Evolutionary conservation across 2,888 invertebrate species (phyloP).

Genomic region (Nomada fucata): DNA sequence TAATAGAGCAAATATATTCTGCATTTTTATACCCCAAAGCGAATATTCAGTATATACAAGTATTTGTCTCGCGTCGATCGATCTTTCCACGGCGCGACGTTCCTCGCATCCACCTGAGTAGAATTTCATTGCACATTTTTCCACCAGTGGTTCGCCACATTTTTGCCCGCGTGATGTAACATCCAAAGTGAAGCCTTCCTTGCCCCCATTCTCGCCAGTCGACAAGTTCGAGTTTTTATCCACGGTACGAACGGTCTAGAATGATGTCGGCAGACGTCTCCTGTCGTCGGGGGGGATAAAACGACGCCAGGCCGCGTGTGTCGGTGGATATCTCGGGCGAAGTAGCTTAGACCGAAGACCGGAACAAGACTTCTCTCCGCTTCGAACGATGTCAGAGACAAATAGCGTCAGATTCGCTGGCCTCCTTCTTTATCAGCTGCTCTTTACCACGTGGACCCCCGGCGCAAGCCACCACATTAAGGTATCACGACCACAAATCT

Average conservation of each 20-base stretch:
- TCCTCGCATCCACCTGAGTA: background rate
- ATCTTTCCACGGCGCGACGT: background rate
- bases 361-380: slow-evolving; percentile 64
- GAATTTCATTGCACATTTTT: slow-evolving; percentile 35
- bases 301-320: slow-evolving; percentile 39
- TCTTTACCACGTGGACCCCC: slow-evolving; percentile 18
- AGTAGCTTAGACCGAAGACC: slow-evolving; percentile 63
- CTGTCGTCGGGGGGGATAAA: slow-evolving; percentile 54
- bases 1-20: too few species aligned
- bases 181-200: slow-evolving; percentile 26
- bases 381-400: slow-evolving; percentile 66
- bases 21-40: too few species aligned
- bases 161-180: slow-evolving; percentile 17
- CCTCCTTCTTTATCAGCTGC: slow-evolving; percentile 37
- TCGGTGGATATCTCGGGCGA: slow-evolving; percentile 26
- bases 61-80: background rate
- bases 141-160: background rate
- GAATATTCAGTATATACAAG: background rate
- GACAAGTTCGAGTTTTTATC: slow-evolving; percentile 40
- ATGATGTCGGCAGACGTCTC: slow-evolving; percentile 38
- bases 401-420: slow-evolving; percentile 58
- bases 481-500: slow-evolving; percentile 46
- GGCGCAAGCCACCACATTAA: slow-evolving; percentile 43
- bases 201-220: slow-evolving; percentile 4
- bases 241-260: slow-evolving; percentile 10